These are phyloP conservation scores for Chrysomallon squamiferum DNA, from an alignment of 1,140 invertebrate genomes.

Conservation along the genomic window DNA sequence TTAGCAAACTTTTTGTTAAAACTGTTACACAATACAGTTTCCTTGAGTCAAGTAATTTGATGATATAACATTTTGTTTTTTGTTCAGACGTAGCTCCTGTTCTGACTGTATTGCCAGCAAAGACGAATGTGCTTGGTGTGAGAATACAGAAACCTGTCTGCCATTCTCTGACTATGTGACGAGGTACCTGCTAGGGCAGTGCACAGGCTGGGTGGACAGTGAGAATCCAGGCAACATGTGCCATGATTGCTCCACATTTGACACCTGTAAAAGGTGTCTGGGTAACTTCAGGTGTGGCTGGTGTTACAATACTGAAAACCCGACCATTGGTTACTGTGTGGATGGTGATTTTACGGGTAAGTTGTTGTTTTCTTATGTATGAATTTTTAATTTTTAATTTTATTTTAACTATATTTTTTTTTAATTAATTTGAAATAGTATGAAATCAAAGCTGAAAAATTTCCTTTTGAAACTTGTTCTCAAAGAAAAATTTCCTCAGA, in stretches of 20 bases:
- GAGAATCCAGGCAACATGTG: conserved; percentile 65
- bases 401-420: no score
- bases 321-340: conserved; percentile 76
- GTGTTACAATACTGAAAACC: conserved; percentile 89
- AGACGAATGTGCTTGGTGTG: conserved; percentile 94
- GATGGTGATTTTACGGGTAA: conserved; percentile 66
- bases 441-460: no score
- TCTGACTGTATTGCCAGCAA: conserved; percentile 82
- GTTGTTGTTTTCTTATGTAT: conserved; percentile 10
- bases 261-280: conserved; percentile 82
- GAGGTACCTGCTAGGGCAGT: conserved; percentile 90
- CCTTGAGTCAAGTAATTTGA: no score
- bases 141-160: conserved; percentile 87
- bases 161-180: conserved; percentile 94
- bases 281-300: conserved; percentile 88
- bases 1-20: no score
- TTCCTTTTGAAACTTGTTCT: no score
- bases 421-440: no score
- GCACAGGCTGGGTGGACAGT: conserved; percentile 87
- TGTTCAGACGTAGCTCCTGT: conserved; percentile 73
- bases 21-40: no score
- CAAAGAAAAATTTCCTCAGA: no score
- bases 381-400: no score
- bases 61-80: no score
- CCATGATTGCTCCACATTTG: conserved; percentile 79